Conservation (phyloP, 2,888 invertebrate genomes). For the Liposcelis brunnea region DNA sequence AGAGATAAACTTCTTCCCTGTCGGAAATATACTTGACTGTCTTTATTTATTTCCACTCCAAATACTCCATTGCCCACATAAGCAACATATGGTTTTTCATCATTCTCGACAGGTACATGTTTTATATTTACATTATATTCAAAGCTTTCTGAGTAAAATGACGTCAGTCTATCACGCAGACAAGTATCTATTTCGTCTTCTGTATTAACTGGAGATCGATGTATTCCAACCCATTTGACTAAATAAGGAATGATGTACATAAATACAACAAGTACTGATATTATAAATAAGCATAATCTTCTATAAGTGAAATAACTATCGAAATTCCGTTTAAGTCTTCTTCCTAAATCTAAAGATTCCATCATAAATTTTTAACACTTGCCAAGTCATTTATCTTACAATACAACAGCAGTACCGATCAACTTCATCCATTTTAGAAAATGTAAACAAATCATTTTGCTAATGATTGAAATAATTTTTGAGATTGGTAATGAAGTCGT, state of each 20-base stretch:
- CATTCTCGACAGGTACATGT: conserved; percentile 34
- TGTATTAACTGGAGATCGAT: background rate
- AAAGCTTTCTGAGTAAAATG: conserved; percentile 39
- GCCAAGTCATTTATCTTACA: no score
- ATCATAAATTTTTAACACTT: background rate
- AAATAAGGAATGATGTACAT: conserved; percentile 6
- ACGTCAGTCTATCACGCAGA: conserved; percentile 43
- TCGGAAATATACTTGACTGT: conserved; percentile 48
- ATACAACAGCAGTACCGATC: no score
- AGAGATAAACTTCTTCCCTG: conserved; percentile 45
- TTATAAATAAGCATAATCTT: background rate
- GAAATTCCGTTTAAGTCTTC: conserved; percentile 1
- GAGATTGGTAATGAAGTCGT: no score
- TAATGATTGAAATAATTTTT: no score
- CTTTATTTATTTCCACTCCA: conserved; percentile 43
- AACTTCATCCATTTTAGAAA: no score
- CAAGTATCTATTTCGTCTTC: conserved; percentile 39
- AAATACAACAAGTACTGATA: background rate
- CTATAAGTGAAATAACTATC: conserved; percentile 1
- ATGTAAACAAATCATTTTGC: no score
- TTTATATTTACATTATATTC: conserved; percentile 51
- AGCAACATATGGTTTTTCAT: conserved; percentile 45
- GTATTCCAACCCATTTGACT: conserved; percentile 1
- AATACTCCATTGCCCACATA: conserved; percentile 60
- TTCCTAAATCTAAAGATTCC: conserved; percentile 6